phyloP scores from a whole-genome alignment of 2,113 vertebrate species.

The Rutilus rutilus region DNA sequence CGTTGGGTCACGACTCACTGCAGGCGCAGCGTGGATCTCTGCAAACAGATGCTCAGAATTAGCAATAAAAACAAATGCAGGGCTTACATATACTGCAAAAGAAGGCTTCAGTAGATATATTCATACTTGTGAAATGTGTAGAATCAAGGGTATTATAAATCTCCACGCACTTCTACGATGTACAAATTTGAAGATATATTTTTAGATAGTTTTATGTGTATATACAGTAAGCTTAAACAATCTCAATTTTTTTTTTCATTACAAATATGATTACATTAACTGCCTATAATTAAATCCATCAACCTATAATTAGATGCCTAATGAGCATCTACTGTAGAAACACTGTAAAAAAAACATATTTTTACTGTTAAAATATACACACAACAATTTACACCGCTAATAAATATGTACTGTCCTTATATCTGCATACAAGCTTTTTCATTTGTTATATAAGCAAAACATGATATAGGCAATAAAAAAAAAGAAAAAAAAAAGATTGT shows the following conservation, averaged over 20 bases:
- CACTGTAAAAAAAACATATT: background rate
- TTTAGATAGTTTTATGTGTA: too few relatives aligned
- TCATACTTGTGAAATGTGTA: constrained; percentile 68
- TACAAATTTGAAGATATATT: too few relatives aligned
- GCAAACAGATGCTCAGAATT: constrained; percentile 70
- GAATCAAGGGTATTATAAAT: constrained; percentile 41
- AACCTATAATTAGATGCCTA: background rate
- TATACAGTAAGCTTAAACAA: too few relatives aligned
- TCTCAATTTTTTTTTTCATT: too few relatives aligned
- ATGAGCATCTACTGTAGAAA: background rate
- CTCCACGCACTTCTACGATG: too few relatives aligned
- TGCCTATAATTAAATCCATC: too few relatives aligned
- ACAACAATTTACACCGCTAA: background rate
- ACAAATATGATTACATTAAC: too few relatives aligned
- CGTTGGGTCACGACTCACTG: constrained; percentile 55
- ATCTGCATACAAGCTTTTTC: background rate
- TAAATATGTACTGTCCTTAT: background rate
- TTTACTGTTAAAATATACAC: background rate
- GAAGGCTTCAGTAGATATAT: constrained; percentile 62
- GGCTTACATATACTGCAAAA: constrained; percentile 65
- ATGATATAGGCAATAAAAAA: background rate
- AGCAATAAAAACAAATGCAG: constrained; percentile 64
- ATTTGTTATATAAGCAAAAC: background rate
- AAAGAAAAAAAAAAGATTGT: background rate
- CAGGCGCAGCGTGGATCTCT: constrained; percentile 33